These are phyloP conservation scores for Andrena fulva DNA, from an alignment of 2,888 invertebrate genomes.

Conservation along the genomic window DNA sequence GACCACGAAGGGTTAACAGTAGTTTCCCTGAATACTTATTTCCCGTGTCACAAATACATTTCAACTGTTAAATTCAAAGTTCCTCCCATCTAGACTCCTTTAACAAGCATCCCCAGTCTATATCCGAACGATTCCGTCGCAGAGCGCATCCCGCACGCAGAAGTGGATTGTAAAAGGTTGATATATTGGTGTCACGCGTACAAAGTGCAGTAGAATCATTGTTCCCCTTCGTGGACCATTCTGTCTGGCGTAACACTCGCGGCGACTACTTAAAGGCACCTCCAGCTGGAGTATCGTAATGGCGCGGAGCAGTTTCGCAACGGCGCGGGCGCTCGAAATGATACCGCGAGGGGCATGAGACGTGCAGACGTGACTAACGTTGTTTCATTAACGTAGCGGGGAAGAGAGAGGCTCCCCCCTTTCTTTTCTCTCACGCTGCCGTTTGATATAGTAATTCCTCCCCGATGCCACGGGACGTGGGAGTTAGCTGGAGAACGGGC, in stretches of 20 bases:
- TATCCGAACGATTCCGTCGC: background rate
- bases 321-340: conserved; percentile 37
- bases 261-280: conserved; percentile 16
- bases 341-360: conserved; percentile 59
- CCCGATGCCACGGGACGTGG: conserved; percentile 71
- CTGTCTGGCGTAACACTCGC: conserved; percentile 10
- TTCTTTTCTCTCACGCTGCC: conserved; percentile 70
- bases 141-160: background rate
- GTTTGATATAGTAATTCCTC: conserved; percentile 70
- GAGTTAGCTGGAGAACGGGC: conserved; percentile 75
- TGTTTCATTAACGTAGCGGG: conserved; percentile 67
- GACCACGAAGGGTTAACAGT: no score
- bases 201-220: background rate
- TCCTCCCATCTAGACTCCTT: background rate
- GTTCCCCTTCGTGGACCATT: conserved; percentile 1
- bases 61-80: no score
- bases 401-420: conserved; percentile 38
- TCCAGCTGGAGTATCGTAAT: conserved; percentile 44
- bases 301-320: conserved; percentile 55
- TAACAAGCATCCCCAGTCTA: background rate
- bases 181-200: background rate
- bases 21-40: no score
- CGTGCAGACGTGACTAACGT: conserved; percentile 70
- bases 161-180: background rate
- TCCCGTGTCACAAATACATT: no score